A percentile compares a stretch with the other conserved stretches of the same genome.
Evolutionary conservation across 2,888 invertebrate species (phyloP).

Genomic region (Tuta absoluta): DNA sequence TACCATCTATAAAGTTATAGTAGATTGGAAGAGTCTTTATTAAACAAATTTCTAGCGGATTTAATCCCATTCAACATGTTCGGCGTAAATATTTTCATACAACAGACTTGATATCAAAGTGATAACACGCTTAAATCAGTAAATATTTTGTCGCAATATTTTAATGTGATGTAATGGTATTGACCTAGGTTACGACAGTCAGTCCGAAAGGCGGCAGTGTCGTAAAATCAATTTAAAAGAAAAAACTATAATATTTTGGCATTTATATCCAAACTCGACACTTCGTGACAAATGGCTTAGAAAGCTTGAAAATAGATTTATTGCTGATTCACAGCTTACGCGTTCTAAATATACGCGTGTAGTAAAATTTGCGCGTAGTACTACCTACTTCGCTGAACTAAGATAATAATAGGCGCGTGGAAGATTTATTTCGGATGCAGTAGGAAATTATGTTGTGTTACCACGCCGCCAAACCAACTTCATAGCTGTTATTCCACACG

Average conservation of each 20-base stretch:
- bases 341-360: conserved; percentile 15
- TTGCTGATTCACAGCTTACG: conserved; percentile 17
- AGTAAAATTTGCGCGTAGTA: conserved; percentile 16
- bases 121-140: background rate
- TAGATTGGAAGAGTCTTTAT: background rate
- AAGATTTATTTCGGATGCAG: background rate
- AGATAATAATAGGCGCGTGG: conserved; percentile 8
- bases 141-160: conserved; percentile 10
- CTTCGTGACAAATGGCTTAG: conserved; percentile 8
- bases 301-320: conserved; percentile 19
- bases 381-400: background rate
- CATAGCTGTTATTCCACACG: no score
- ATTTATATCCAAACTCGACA: conserved; percentile 2
- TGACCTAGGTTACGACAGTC: conserved; percentile 8
- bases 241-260: background rate
- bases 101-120: background rate
- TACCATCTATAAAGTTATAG: conserved; percentile 5
- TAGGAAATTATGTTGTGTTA: no score
- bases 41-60: background rate
- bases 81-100: background rate
- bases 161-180: conserved; percentile 5
- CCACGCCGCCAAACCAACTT: no score
- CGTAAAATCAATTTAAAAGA: background rate
- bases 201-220: background rate
- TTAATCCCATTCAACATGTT: background rate